Evolutionary conservation across 2,113 vertebrate genomes (phyloP).

Genomic region (Plotosus lineatus): DNA sequence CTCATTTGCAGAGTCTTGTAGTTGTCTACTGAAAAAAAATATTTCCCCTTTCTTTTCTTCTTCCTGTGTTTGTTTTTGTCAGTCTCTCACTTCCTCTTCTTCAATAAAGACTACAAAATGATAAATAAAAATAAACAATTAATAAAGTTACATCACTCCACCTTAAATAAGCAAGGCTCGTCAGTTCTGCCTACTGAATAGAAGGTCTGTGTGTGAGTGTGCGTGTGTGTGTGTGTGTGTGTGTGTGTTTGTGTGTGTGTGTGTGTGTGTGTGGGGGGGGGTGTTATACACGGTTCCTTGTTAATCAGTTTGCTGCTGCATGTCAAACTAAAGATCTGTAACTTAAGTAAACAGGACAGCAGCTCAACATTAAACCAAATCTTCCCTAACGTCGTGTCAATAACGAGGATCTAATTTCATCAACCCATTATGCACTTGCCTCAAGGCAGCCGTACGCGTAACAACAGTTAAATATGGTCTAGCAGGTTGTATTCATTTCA

Average conservation of each 20-base stretch:
- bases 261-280: slow-evolving; percentile 1
- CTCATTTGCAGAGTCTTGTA: not conserved
- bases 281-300: slow-evolving; percentile 8
- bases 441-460: slow-evolving; percentile 4
- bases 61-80: not conserved
- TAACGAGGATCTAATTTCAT: slow-evolving; percentile 24
- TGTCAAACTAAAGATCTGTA: slow-evolving; percentile 23
- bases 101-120: slow-evolving; percentile 17
- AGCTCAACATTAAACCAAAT: slow-evolving; percentile 12
- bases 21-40: too few species aligned
- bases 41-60: slow-evolving; percentile 10
- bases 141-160: not conserved
- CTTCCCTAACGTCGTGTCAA: not conserved
- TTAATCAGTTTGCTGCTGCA: slow-evolving; percentile 7
- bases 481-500: not conserved
- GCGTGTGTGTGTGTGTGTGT: too few species aligned
- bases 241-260: slow-evolving; percentile 6
- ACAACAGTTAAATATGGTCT: not conserved
- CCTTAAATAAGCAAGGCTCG: not conserved
- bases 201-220: not conserved
- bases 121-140: slow-evolving; percentile 14
- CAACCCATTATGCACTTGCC: slow-evolving; percentile 6
- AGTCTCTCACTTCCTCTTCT: not conserved
- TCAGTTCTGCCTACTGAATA: not conserved
- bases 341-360: slow-evolving; percentile 33